These are phyloP conservation scores for Mesoligia furuncula DNA, from an alignment of 2,888 invertebrate genomes.

Conservation along the genomic window DNA sequence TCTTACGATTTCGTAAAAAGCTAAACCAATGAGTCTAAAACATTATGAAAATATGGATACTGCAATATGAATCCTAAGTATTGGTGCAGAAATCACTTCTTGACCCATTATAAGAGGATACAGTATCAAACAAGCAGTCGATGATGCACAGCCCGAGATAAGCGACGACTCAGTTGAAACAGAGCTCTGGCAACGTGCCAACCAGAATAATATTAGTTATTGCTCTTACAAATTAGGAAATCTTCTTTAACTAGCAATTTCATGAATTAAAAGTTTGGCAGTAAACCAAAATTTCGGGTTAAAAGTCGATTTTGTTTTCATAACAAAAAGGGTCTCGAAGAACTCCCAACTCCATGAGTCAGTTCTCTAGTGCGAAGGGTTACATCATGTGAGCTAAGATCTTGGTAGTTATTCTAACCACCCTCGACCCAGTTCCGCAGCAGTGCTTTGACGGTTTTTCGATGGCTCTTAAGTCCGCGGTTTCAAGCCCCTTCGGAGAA, in stretches of 20 bases:
- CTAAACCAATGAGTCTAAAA: neutral
- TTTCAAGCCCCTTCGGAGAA: constrained; percentile 41
- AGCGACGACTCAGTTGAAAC: constrained; percentile 20
- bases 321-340: neutral
- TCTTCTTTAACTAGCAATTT: constrained; percentile 17
- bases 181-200: constrained; percentile 18
- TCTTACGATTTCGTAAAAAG: neutral
- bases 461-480: constrained; percentile 71
- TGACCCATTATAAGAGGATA: constrained; percentile 12
- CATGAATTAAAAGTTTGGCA: constrained; percentile 44
- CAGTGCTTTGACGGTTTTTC: constrained; percentile 71
- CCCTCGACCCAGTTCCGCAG: constrained; percentile 78
- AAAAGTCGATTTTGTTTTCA: neutral
- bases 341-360: neutral
- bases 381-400: constrained; percentile 24
- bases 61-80: neutral
- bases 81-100: constrained; percentile 4
- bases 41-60: neutral
- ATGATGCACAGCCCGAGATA: constrained; percentile 35
- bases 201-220: constrained; percentile 23
- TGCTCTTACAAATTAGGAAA: constrained; percentile 4
- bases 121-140: constrained; percentile 9
- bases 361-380: constrained; percentile 10
- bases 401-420: constrained; percentile 65
- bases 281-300: constrained; percentile 26